Evolutionary conservation across 1,140 invertebrate genomes (phyloP).

Genomic region (Trialeurodes vaporariorum): DNA sequence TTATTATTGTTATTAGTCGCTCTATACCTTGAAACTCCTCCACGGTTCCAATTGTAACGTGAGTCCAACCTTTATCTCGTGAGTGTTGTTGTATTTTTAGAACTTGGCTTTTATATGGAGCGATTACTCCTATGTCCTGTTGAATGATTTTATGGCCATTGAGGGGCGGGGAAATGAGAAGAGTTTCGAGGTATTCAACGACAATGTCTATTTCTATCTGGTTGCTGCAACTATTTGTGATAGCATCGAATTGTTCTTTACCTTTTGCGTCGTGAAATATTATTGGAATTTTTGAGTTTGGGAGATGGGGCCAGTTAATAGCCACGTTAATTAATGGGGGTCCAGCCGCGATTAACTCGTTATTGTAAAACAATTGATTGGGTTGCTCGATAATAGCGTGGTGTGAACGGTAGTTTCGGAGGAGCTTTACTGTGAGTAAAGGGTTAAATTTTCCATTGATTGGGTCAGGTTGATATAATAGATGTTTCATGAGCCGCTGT

Average conservation of each 20-base stretch:
- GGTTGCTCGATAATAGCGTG: constrained; percentile 59
- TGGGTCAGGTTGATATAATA: constrained; percentile 26
- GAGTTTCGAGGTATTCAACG: background rate
- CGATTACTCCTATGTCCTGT: background rate
- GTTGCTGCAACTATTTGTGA: background rate
- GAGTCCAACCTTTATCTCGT: background rate
- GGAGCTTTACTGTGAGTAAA: constrained; percentile 52
- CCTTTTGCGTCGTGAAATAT: background rate
- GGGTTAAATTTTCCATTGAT: constrained; percentile 48
- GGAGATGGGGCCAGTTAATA: background rate
- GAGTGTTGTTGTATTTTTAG: background rate
- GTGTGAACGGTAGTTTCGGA: constrained; percentile 67
- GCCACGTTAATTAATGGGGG: background rate
- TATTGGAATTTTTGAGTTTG: background rate
- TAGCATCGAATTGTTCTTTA: background rate
- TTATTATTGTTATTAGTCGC: background rate
- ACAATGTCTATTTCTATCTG: background rate
- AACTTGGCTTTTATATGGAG: background rate
- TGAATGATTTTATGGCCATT: background rate
- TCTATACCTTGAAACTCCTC: background rate
- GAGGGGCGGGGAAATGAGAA: background rate
- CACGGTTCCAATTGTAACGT: background rate
- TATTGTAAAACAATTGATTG: constrained; percentile 71
- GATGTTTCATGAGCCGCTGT: constrained; percentile 25
- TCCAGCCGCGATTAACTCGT: constrained; percentile 39